A percentile compares a stretch with the other conserved stretches of the same genome.
Conservation (phyloP, 2,888 invertebrate species). For the Lasioglossum villosulum region DNA sequence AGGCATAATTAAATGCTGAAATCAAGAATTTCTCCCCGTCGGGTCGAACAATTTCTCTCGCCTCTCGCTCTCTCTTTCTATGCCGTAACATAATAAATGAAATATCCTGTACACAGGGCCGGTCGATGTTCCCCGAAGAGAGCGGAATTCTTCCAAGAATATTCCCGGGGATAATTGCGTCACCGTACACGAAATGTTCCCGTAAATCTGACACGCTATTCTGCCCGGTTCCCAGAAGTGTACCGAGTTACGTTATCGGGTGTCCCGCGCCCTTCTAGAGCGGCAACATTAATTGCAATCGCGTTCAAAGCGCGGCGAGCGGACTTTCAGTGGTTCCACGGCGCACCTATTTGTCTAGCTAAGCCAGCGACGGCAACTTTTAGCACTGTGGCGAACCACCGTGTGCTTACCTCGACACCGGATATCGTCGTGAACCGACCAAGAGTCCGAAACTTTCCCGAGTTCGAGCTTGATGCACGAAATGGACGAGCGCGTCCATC, state of each 20-base stretch:
- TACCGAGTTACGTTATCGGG: neutral
- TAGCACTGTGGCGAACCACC: neutral
- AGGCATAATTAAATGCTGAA: neutral
- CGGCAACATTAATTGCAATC: constrained; percentile 32
- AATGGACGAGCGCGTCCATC: neutral
- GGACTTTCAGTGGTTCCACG: constrained; percentile 7
- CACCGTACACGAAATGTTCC: constrained; percentile 12
- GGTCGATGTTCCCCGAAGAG: neutral
- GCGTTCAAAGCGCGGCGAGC: neutral
- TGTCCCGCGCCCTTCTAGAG: neutral
- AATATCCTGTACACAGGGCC: neutral
- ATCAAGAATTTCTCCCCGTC: neutral
- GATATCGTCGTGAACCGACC: neutral
- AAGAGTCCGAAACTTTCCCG: neutral
- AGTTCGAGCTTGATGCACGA: neutral
- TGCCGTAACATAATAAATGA: neutral
- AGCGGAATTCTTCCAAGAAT: neutral
- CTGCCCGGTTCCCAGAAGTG: constrained; percentile 7
- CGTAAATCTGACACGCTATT: constrained; percentile 9
- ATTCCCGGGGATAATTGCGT: constrained; percentile 2
- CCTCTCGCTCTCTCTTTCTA: neutral
- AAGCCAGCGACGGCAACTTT: constrained; percentile 4
- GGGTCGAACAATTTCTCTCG: neutral
- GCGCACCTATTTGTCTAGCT: constrained; percentile 21
- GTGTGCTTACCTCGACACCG: neutral